These are phyloP conservation scores for Sebastolobus altivelis DNA, from an alignment of 2,797 vertebrate genomes.

Conservation along the genomic window DNA sequence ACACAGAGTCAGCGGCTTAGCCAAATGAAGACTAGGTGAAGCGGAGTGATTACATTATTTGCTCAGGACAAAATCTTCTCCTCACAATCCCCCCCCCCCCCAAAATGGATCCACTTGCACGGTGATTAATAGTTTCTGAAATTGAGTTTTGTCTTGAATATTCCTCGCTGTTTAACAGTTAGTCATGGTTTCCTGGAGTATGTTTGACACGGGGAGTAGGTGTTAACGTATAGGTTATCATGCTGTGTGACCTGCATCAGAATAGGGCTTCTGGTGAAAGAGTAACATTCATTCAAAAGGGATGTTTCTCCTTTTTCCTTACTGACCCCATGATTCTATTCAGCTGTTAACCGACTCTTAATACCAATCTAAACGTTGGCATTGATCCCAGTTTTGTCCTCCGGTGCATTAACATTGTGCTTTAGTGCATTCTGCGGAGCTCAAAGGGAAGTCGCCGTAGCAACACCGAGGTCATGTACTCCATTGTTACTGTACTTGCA, in stretches of 20 bases:
- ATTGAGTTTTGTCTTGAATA: conserved; percentile 43
- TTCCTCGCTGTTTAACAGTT: conserved; percentile 9
- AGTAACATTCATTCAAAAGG: conserved; percentile 9
- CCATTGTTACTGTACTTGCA: not conserved
- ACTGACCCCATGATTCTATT: conserved; percentile 11
- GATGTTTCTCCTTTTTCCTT: conserved; percentile 3
- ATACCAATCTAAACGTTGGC: conserved; percentile 32
- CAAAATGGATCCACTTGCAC: not conserved
- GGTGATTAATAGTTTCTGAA: conserved; percentile 46
- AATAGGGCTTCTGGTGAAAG: not conserved
- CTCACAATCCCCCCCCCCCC: not conserved
- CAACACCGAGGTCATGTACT: not conserved
- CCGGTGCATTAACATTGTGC: conserved; percentile 17
- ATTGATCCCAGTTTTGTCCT: conserved; percentile 37
- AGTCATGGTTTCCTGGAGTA: not conserved
- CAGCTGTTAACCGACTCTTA: conserved; percentile 21
- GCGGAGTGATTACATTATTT: conserved; percentile 55
- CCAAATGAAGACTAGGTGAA: conserved; percentile 58
- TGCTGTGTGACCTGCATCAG: conserved; percentile 14
- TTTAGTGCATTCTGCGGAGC: conserved; percentile 1
- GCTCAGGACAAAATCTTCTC: conserved; percentile 33
- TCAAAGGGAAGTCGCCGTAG: not conserved
- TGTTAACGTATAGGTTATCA: not conserved
- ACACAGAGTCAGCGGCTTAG: conserved; percentile 34
- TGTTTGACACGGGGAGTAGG: conserved; percentile 3